Evolutionary conservation across 1,140 invertebrate species (phyloP), one percentile per base, ranked within the genome.

Genomic region (Orchesella cincta): DNA sequence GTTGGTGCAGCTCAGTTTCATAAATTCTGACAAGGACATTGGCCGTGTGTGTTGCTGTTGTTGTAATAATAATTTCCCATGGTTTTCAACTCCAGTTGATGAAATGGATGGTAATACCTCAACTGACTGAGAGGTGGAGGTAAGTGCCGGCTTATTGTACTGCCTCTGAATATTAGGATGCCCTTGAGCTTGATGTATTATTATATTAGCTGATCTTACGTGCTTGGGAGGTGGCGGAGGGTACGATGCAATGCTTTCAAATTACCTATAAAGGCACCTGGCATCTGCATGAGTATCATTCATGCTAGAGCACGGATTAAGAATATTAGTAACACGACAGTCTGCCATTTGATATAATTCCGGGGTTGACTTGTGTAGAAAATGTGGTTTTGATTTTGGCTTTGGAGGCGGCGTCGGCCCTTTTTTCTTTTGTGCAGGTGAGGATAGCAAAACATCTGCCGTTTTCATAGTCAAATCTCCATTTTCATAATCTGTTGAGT

Each of bases 1-100:
- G 62, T 67, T 67, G 28, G 54, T n/a, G n/a, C 8, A 67, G 62
- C 8, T 67, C 3, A 67, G 62, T 29, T 67, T 67, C 26, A 67
- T 26, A 29, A 67, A 67, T 14, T 67, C 62, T 26, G 62, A 67
- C 8, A 67, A 29, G 1, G 62, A 67, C 62, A 67, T 67, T 29
- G 62, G 62, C 31, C 62, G n/a, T 14, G 2, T 67, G 2, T 5
- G 54, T 57, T 57, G 14, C 3, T 57, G 14, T 23, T 16, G 54
- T n/a, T 8, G n/a, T 18, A 18, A 23, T 26, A 23, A 26, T 18
- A 57, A 57, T 14, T 57, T 57, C n/a, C 23, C n/a, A 23, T 26
- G 23, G 3, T 57, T 12, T 12, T 26, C 23, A 46, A 5, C 39
- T 8, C 39, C 39, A 57, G 3, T 57, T 57, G 54, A n/a, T 8